These are phyloP conservation scores for Catagonus wagneri DNA, from an alignment of 2,113 vertebrate species.

Conservation along the genomic window DNA sequence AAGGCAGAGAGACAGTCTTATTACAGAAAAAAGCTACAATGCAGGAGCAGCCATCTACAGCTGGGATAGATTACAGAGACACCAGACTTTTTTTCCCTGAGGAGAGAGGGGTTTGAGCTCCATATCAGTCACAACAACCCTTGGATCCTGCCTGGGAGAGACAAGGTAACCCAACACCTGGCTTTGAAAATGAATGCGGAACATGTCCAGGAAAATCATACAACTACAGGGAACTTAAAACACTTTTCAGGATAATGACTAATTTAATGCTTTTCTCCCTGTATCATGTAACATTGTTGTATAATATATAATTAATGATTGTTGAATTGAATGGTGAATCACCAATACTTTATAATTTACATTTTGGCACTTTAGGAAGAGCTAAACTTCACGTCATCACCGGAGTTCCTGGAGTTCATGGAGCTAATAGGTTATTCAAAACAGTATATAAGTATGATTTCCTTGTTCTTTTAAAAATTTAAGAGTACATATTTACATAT, in stretches of 20 bases:
- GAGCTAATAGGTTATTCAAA: background rate
- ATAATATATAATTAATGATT: background rate
- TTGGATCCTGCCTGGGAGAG: background rate
- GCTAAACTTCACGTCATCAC: background rate
- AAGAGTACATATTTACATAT: background rate
- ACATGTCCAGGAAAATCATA: background rate
- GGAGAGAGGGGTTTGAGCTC: background rate
- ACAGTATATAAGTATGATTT: background rate
- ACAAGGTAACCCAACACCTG: background rate
- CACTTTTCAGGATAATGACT: background rate
- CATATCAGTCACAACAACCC: background rate
- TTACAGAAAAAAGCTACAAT: background rate
- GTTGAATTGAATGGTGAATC: background rate
- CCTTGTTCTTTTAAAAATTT: background rate
- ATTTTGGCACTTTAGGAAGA: background rate
- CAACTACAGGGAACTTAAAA: no score
- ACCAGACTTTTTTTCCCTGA: background rate
- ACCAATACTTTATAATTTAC: background rate
- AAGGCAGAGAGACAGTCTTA: background rate
- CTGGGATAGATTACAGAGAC: background rate
- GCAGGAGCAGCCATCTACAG: no score
- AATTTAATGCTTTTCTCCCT: accelerated
- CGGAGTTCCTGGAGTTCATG: background rate
- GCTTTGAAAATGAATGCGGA: background rate
- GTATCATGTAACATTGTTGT: background rate